These are phyloP conservation scores for Patella ulyssiponensis DNA, from an alignment of 2,888 invertebrate genomes.

Conservation along the genomic window DNA sequence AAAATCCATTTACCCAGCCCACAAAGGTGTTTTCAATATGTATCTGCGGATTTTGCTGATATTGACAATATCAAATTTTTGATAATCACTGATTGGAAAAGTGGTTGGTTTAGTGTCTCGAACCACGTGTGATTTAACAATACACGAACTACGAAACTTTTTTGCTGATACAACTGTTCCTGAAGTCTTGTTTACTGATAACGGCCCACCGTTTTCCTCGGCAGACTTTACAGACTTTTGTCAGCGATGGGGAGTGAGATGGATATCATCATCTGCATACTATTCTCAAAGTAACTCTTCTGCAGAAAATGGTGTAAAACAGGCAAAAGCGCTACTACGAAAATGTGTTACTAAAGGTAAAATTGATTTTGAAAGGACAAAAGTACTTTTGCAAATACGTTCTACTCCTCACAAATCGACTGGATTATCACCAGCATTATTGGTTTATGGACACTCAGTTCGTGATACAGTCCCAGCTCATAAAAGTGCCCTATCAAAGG, in stretches of 20 bases:
- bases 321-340: background rate
- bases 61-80: background rate
- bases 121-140: background rate
- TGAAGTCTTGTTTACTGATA: background rate
- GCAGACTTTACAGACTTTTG: background rate
- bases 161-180: slow-evolving; percentile 7
- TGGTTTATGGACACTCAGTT: no score
- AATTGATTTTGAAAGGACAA: background rate
- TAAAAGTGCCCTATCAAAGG: background rate
- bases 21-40: background rate
- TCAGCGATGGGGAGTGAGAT: background rate
- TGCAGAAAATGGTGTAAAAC: slow-evolving; percentile 2
- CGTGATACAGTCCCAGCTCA: no score
- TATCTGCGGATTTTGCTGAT: background rate
- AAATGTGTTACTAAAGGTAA: background rate
- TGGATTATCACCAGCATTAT: no score
- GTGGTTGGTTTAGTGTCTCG: slow-evolving; percentile 1
- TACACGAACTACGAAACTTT: background rate
- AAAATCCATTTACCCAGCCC: background rate
- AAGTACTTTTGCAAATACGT: background rate
- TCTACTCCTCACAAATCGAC: background rate
- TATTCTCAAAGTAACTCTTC: background rate
- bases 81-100: background rate
- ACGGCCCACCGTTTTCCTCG: background rate
- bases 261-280: background rate